Conservation (phyloP, 2,113 vertebrate genomes). For the Sceloporus tristichus region DNA sequence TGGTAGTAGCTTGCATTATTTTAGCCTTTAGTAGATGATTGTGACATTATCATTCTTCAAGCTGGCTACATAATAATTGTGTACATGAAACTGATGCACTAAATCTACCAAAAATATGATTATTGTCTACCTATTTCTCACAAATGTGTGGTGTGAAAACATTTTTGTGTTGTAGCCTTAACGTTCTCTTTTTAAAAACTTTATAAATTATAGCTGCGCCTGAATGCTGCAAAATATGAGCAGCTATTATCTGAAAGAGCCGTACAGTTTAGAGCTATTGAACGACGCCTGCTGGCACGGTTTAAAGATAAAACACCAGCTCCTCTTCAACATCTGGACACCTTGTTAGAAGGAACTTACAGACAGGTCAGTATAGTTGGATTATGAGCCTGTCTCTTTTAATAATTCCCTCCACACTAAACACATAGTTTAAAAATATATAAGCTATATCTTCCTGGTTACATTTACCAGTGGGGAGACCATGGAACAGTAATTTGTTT, state of each 20-base stretch:
- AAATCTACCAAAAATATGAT: background rate
- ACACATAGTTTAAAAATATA: slow-evolving; percentile 47
- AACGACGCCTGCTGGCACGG: slow-evolving; percentile 90
- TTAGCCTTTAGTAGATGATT: slow-evolving; percentile 8
- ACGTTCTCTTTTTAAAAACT: slow-evolving; percentile 56
- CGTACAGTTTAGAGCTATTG: slow-evolving; percentile 94
- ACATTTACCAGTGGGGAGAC: slow-evolving; percentile 57
- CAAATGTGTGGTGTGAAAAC: slow-evolving; percentile 14
- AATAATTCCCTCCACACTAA: slow-evolving; percentile 52
- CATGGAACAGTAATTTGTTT: slow-evolving; percentile 73
- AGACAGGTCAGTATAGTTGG: slow-evolving; percentile 86
- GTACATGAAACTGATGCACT: background rate
- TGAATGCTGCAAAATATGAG: slow-evolving; percentile 89
- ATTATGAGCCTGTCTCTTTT: slow-evolving; percentile 54
- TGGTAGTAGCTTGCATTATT: slow-evolving; percentile 12
- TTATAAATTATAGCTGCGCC: slow-evolving; percentile 83
- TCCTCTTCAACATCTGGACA: slow-evolving; percentile 95
- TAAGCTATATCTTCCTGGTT: slow-evolving; percentile 68
- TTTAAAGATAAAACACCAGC: slow-evolving; percentile 98
- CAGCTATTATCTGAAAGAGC: slow-evolving; percentile 93
- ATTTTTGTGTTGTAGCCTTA: slow-evolving; percentile 13
- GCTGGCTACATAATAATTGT: background rate
- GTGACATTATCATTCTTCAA: slow-evolving; percentile 19
- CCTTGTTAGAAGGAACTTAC: slow-evolving; percentile 93
- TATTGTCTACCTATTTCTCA: background rate